Conservation (phyloP, 2,797 vertebrate species). For the Holocentrus rufus region DNA sequence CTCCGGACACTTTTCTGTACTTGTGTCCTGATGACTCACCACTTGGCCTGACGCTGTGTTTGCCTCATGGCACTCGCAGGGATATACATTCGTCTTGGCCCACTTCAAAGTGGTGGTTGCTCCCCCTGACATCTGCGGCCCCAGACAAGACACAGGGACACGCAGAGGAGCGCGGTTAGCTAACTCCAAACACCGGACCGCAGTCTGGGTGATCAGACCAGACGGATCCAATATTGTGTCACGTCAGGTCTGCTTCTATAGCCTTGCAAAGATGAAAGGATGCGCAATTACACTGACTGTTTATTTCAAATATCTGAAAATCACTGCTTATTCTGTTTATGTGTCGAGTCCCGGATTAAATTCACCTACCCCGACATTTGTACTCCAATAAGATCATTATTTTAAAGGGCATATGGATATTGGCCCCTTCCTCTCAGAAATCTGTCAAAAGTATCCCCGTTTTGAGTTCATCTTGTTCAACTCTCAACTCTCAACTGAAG, state of each 20-base stretch:
- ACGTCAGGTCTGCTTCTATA: neutral
- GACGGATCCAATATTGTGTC: conserved; percentile 19
- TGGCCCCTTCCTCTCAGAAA: neutral
- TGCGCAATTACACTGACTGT: neutral
- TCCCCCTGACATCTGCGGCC: conserved; percentile 48
- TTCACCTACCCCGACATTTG: neutral
- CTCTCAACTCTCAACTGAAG: neutral
- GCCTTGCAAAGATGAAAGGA: conserved; percentile 24
- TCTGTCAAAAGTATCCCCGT: neutral
- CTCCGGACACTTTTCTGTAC: conserved; percentile 60
- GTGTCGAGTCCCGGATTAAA: neutral
- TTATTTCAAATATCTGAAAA: conserved; percentile 15
- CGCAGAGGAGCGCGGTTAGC: conserved; percentile 42
- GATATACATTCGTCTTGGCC: conserved; percentile 53
- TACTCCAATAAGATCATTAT: neutral
- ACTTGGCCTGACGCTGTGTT: conserved; percentile 43
- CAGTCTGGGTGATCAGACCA: conserved; percentile 48
- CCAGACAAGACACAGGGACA: conserved; percentile 55
- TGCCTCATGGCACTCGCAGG: conserved; percentile 55
- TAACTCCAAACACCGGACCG: conserved; percentile 43
- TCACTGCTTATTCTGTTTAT: neutral
- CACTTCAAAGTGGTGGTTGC: conserved; percentile 68
- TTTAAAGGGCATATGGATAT: no score
- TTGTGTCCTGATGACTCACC: conserved; percentile 62
- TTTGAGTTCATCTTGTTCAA: no score